phyloP scores from a whole-genome alignment of 1,140 invertebrate genomes.

The Rhyacophila brunnea region DNA sequence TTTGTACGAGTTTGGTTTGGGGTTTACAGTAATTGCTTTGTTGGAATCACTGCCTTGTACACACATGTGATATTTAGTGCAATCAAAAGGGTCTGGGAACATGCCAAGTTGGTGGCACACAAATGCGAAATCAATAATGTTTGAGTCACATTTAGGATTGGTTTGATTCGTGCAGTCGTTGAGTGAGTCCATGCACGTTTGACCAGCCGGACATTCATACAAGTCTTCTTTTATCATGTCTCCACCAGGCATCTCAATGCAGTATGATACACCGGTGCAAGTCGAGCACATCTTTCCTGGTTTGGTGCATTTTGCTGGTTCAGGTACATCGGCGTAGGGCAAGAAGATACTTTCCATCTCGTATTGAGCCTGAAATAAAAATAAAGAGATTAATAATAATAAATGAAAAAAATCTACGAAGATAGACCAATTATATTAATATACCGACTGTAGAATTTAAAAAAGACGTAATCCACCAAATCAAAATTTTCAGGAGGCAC shows the following conservation, averaged over 20 bases:
- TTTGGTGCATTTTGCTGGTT: constrained; percentile 3
- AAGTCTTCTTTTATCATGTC: background rate
- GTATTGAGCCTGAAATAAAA: no score
- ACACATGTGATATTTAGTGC: constrained; percentile 47
- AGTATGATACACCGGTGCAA: constrained; percentile 5
- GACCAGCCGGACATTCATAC: background rate
- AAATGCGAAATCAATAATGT: constrained; percentile 5
- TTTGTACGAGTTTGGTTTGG: background rate
- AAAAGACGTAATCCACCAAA: no score
- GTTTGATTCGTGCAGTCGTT: constrained; percentile 5
- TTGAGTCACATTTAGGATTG: constrained; percentile 8
- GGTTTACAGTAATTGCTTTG: background rate
- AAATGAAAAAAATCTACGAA: no score
- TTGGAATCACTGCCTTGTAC: no score
- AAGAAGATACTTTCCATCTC: no score
- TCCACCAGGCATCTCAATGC: background rate
- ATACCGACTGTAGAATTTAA: no score
- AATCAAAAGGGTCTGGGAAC: constrained; percentile 47
- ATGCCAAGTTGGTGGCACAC: constrained; percentile 35
- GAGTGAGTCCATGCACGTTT: constrained; percentile 4
- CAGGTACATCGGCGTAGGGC: no score
- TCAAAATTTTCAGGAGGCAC: no score
- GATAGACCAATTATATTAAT: no score
- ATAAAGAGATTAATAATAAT: no score
- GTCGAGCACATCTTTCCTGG: constrained; percentile 15